Percentiles rank a stretch among this genome's conserved stretches.
These are phyloP conservation scores for Augochlorella aurata DNA, from an alignment of 2,888 invertebrate species.

Conservation along the genomic window DNA sequence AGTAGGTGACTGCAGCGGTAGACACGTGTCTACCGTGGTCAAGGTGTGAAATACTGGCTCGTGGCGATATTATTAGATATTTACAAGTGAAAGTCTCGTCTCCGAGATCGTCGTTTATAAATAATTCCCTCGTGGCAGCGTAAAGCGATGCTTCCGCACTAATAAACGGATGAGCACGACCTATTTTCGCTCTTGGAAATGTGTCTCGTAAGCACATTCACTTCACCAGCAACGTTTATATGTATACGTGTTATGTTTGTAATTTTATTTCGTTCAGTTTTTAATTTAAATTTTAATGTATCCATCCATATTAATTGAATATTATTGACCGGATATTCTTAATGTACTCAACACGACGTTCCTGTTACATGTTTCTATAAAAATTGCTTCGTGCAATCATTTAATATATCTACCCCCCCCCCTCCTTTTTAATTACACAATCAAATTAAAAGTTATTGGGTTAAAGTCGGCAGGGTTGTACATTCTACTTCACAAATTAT, in stretches of 20 bases:
- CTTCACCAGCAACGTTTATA: not conserved
- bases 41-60: slow-evolving; percentile 35
- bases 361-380: too few relatives aligned
- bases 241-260: not conserved
- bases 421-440: too few relatives aligned
- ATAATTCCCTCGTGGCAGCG: slow-evolving; percentile 29
- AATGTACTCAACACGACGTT: too few relatives aligned
- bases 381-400: too few relatives aligned
- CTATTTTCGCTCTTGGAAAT: slow-evolving; percentile 16
- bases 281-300: not conserved
- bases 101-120: slow-evolving; percentile 35
- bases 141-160: slow-evolving; percentile 32
- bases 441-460: too few relatives aligned
- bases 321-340: too few relatives aligned
- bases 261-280: not conserved
- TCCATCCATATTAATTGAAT: not conserved
- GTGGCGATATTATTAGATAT: slow-evolving; percentile 47
- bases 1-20: not conserved
- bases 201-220: slow-evolving; percentile 11
- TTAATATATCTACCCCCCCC: too few relatives aligned
- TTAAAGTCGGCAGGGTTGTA: too few relatives aligned
- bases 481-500: too few relatives aligned
- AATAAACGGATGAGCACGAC: slow-evolving; percentile 1
- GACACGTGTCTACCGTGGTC: slow-evolving; percentile 11
- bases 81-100: slow-evolving; percentile 46